A percentile compares a stretch with the other conserved stretches of the same genome.
Conservation (phyloP, 2,797 vertebrate species). For the Uromys caudimaculatus region DNA sequence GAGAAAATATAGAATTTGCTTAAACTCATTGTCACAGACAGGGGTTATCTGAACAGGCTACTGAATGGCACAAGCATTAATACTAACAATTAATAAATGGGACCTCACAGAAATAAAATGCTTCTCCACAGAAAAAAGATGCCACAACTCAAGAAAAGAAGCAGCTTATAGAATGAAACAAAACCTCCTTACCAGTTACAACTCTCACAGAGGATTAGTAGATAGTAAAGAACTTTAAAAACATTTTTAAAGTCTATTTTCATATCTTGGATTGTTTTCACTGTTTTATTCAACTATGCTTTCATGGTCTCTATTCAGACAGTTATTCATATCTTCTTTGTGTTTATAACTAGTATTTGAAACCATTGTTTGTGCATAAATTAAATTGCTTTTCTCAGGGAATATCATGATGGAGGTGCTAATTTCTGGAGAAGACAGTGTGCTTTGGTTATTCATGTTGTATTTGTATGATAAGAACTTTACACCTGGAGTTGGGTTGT, state of each 20-base stretch:
- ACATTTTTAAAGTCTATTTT: not conserved
- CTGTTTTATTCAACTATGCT: not conserved
- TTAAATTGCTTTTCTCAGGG: not conserved
- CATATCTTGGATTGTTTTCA: not conserved
- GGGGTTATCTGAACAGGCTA: not conserved
- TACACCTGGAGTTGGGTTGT: not conserved
- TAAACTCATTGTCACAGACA: not conserved
- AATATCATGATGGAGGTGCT: not conserved
- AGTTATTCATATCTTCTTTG: not conserved
- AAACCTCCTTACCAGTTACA: not conserved
- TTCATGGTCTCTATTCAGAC: not conserved
- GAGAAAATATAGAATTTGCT: not conserved
- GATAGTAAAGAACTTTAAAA: not conserved
- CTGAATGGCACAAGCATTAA: not conserved
- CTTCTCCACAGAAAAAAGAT: not conserved
- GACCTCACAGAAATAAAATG: not conserved
- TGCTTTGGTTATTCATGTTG: not conserved
- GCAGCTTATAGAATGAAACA: not conserved
- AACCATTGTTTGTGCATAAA: not conserved
- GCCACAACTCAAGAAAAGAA: not conserved
- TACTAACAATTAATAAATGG: not conserved
- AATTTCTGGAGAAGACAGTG: not conserved
- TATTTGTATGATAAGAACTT: not conserved
- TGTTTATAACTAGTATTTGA: not conserved
- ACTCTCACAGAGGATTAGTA: not conserved